phyloP scores from a whole-genome alignment of 35 echinoderm and acorn worm species.

The Lytechinus variegatus region DNA sequence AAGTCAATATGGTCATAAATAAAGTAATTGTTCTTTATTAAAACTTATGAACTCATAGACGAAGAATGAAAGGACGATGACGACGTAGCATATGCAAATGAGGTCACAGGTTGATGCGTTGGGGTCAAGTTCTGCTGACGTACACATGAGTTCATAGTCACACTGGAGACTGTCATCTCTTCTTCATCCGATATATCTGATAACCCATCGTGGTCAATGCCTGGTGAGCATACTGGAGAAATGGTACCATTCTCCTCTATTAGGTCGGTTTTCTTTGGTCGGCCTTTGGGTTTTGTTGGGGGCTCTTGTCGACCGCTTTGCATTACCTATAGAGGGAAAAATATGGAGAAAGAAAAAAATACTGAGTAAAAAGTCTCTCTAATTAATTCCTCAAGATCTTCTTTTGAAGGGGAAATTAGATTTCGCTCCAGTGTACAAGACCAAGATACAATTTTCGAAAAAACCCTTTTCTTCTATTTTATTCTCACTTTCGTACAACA shows the following conservation, averaged over 20 bases:
- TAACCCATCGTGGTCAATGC: constrained; percentile 1
- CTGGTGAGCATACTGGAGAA: not conserved
- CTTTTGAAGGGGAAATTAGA: too few relatives aligned
- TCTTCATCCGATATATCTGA: constrained; percentile 15
- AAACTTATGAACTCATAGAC: not conserved
- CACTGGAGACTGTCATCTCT: not conserved
- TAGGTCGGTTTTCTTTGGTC: constrained; percentile 90
- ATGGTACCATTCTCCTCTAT: constrained; percentile 8
- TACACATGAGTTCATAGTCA: not conserved
- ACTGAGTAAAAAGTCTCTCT: too few relatives aligned
- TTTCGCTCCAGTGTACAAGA: too few relatives aligned
- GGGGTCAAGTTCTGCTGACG: not conserved
- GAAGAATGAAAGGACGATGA: not conserved
- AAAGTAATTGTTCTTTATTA: not conserved
- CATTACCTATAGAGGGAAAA: constrained; percentile 66
- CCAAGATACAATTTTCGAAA: too few relatives aligned
- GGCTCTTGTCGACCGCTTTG: constrained; percentile 87
- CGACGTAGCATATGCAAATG: not conserved
- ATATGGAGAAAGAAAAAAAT: not conserved
- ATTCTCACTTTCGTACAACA: too few relatives aligned
- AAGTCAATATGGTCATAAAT: too few relatives aligned
- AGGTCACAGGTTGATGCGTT: not conserved
- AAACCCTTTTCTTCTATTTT: too few relatives aligned
- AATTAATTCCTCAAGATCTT: too few relatives aligned
- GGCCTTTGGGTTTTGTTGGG: constrained; percentile 95